phyloP scores from a whole-genome alignment of 2,113 vertebrate genomes.

The Balaenoptera acutorostrata region DNA sequence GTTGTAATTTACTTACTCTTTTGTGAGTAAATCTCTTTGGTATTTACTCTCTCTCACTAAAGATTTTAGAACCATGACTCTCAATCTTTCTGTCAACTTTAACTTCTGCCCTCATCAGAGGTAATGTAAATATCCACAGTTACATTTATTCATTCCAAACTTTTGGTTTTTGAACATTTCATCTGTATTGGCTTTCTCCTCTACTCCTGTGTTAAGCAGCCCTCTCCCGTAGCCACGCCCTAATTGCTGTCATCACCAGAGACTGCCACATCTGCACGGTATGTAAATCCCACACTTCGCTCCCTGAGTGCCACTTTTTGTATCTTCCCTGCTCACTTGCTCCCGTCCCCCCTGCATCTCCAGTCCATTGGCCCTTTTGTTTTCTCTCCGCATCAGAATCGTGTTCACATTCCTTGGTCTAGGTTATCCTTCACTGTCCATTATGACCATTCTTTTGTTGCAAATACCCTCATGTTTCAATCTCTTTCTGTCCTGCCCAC shows the following conservation, averaged over 20 bases:
- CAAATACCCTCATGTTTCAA: background rate
- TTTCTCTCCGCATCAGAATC: background rate
- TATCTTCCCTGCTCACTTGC: background rate
- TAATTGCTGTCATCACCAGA: background rate
- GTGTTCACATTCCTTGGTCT: background rate
- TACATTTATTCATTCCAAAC: background rate
- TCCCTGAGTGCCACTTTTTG: background rate
- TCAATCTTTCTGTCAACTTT: background rate
- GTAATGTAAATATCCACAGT: background rate
- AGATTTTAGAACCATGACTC: background rate
- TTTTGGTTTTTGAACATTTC: background rate
- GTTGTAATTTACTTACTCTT: background rate
- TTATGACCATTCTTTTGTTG: background rate
- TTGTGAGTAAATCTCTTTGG: background rate
- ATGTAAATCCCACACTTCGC: background rate
- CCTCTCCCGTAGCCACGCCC: background rate
- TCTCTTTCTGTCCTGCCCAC: background rate
- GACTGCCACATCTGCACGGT: background rate
- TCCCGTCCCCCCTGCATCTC: background rate
- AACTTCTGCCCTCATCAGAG: background rate
- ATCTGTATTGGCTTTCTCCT: background rate
- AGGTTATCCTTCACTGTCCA: background rate
- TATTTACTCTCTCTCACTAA: background rate
- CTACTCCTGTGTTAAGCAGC: background rate
- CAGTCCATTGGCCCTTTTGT: background rate